Percentiles rank a stretch among this genome's conserved stretches.
phyloP scores from a whole-genome alignment of 1,140 invertebrate genomes.

The Heliconius himera region DNA sequence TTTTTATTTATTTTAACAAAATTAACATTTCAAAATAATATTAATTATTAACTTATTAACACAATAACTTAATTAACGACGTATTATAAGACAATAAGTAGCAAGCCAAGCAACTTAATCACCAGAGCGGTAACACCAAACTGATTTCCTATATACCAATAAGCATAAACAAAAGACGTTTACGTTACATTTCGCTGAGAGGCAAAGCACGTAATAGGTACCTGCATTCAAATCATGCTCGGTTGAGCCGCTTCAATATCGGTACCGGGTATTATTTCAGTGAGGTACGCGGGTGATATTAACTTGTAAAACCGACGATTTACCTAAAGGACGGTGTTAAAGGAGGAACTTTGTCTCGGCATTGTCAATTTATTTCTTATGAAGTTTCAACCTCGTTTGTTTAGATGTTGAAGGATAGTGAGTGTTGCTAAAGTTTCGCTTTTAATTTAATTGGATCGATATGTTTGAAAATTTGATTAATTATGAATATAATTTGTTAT shows the following conservation, averaged over 20 bases:
- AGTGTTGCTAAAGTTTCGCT: constrained; percentile 31
- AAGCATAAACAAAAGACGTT: constrained; percentile 71
- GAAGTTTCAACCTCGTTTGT: constrained; percentile 67
- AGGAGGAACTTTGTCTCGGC: constrained; percentile 74
- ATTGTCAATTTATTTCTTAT: constrained; percentile 81
- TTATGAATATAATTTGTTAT: too few relatives aligned
- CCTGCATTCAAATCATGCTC: constrained; percentile 59
- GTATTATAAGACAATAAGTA: not conserved
- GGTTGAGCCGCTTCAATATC: constrained; percentile 72
- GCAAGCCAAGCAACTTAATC: constrained; percentile 47
- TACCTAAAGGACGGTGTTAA: constrained; percentile 75
- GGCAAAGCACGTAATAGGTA: constrained; percentile 55
- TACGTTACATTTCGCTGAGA: constrained; percentile 66
- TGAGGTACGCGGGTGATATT: constrained; percentile 68
- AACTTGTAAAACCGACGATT: constrained; percentile 78
- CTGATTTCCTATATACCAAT: constrained; percentile 51
- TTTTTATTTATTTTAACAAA: too few relatives aligned
- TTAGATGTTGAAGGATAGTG: constrained; percentile 64
- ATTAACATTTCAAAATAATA: not conserved
- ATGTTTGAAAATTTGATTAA: not conserved
- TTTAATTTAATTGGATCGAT: not conserved
- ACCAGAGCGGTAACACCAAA: constrained; percentile 44
- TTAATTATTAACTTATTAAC: not conserved
- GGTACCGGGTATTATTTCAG: constrained; percentile 76
- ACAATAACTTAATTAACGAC: constrained; percentile 2